These are phyloP conservation scores for Euproctis similis DNA, from an alignment of 2,888 invertebrate genomes.

Conservation along the genomic window DNA sequence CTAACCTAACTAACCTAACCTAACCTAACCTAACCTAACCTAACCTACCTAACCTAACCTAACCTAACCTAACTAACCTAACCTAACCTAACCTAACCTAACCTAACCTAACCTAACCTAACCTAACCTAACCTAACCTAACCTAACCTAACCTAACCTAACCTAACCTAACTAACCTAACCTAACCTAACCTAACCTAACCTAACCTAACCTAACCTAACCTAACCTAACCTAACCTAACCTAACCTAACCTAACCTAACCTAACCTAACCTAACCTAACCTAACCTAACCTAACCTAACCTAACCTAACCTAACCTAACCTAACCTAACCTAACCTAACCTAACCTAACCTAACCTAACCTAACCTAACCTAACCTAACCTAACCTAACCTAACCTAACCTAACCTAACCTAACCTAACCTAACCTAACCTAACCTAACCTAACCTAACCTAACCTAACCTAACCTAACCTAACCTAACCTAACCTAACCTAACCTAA, in stretches of 20 bases:
- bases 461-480: slow-evolving; percentile 16
- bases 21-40: slow-evolving; percentile 3
- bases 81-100: slow-evolving; percentile 3
- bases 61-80: too few relatives aligned
- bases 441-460: slow-evolving; percentile 14
- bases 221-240: slow-evolving; percentile 1
- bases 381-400: slow-evolving; percentile 12
- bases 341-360: slow-evolving; percentile 11
- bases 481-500: slow-evolving; percentile 16
- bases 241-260: neutral
- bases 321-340: slow-evolving; percentile 13
- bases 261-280: slow-evolving; percentile 1
- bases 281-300: slow-evolving; percentile 15
- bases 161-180: slow-evolving; percentile 3
- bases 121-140: slow-evolving; percentile 3
- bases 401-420: slow-evolving; percentile 14
- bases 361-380: slow-evolving; percentile 10
- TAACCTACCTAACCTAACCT: too few relatives aligned
- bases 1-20: slow-evolving; percentile 3
- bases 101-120: slow-evolving; percentile 3
- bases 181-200: slow-evolving; percentile 3
- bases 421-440: slow-evolving; percentile 14
- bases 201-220: slow-evolving; percentile 3
- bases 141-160: slow-evolving; percentile 3
- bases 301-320: slow-evolving; percentile 13